phyloP scores from a whole-genome alignment of 92 coral and sea anemone genomes.

The Micromussa lordhowensis region DNA sequence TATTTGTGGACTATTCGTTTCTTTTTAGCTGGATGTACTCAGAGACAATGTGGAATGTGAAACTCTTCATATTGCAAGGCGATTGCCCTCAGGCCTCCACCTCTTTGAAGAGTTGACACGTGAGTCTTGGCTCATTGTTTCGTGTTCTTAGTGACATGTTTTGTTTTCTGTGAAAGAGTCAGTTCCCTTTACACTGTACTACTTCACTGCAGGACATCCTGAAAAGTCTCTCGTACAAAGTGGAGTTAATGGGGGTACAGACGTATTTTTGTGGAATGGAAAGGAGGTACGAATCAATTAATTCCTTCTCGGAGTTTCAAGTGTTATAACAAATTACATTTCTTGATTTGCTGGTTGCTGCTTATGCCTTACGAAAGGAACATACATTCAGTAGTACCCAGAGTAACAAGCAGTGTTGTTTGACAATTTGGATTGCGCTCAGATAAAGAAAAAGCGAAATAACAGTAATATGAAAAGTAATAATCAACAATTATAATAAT shows the following conservation, averaged over 20 bases:
- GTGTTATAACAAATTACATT: no score
- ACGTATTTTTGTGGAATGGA: conserved; percentile 85
- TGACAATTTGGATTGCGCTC: no score
- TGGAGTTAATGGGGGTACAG: conserved; percentile 68
- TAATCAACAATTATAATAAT: no score
- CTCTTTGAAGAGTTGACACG: conserved; percentile 75
- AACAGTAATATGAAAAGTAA: no score
- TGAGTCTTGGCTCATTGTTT: conserved; percentile 1
- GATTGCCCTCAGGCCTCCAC: conserved; percentile 75
- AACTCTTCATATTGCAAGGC: conserved; percentile 67
- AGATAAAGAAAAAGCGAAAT: no score
- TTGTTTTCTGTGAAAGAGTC: background rate
- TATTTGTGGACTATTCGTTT: background rate
- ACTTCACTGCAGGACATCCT: conserved; percentile 37
- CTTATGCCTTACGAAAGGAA: no score
- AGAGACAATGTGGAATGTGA: conserved; percentile 14
- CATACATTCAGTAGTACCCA: no score
- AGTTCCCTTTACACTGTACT: background rate
- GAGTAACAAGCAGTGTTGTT: no score
- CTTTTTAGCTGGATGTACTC: conserved; percentile 4
- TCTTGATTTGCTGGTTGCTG: background rate
- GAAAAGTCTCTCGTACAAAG: conserved; percentile 64
- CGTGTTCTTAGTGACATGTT: background rate
- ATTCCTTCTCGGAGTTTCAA: no score
- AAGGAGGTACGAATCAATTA: conserved; percentile 54